Percentiles rank a stretch among this genome's conserved stretches.
Evolutionary conservation across 2,888 invertebrate genomes (phyloP).

Genomic region (Dryococelus australis): DNA sequence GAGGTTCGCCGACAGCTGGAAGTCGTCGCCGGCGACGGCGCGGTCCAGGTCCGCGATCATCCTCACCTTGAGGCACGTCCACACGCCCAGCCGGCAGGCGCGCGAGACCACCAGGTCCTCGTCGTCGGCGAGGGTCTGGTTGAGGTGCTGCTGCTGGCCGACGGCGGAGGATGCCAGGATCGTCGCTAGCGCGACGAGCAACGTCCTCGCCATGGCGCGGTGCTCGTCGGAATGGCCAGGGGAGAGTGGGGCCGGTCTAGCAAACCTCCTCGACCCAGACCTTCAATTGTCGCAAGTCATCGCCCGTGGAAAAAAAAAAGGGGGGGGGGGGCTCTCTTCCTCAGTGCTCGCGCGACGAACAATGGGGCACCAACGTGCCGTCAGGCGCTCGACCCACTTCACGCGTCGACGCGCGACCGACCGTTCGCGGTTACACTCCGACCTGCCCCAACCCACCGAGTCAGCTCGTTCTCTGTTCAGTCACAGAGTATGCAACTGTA

Average conservation of each 20-base stretch:
- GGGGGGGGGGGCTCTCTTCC: too few relatives aligned
- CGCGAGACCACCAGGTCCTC: too few relatives aligned
- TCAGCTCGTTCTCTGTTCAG: too few relatives aligned
- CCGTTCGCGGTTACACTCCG: not conserved
- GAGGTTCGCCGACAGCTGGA: slow-evolving; percentile 12
- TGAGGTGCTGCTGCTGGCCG: not conserved
- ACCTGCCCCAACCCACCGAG: not conserved
- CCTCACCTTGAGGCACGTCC: slow-evolving; percentile 30
- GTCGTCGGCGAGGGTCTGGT: too few relatives aligned
- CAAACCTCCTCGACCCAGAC: not conserved
- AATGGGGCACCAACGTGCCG: not conserved
- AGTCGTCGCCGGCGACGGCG: slow-evolving; percentile 30
- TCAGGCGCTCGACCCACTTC: not conserved
- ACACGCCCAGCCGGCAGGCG: slow-evolving; percentile 30
- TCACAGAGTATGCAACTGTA: too few relatives aligned
- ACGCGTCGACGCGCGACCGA: not conserved
- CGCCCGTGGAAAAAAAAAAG: not conserved
- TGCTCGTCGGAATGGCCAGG: not conserved
- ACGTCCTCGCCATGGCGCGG: too few relatives aligned
- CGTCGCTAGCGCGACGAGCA: not conserved
- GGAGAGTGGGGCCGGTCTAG: not conserved
- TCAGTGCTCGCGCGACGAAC: not conserved
- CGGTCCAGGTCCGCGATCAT: slow-evolving; percentile 34
- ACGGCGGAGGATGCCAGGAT: not conserved
- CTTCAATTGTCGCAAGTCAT: not conserved